Evolutionary conservation across 2,888 invertebrate species (phyloP), one percentile per base, ranked within the genome.

Genomic region (Hypselothyrea guttata): DNA sequence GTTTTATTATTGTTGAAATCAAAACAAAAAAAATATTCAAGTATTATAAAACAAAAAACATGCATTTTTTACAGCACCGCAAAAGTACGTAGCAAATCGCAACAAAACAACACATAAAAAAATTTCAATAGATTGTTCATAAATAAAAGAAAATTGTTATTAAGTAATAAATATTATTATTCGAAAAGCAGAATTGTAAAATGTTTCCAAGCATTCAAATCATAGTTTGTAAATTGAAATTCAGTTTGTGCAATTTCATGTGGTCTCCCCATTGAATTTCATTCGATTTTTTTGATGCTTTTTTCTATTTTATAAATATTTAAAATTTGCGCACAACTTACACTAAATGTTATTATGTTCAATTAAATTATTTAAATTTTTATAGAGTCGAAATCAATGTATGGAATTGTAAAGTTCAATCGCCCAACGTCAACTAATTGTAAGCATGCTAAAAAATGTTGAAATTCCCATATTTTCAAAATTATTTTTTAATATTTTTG

Each of bases 331-430:
- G n/a, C n/a, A n/a, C 35, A 8, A 18, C 2, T n/a, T 8, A 13
- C 12, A 4, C 11, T 42, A 15, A 31, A n/a, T 22, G 46, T 42
- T 35, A 16, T 34, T 7, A 13, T 64, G 71, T 68, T 69, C 56
- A 45, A 53, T 40, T 69, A 46, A 41, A 22, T 42, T 60, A 51
- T 60, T 66, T 67, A 72, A 66, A 72, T 69, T 71, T 54, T 53
- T 66, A 63, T 65, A 33, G 53, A 66, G n/a, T 69, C 49, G 49
- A 54, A 16, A 67, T 70, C 52, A 52, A 53, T 72, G 72, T 69
- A 51, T 4, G 22, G 5, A 22, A 69, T 52, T 68, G 71, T 71
- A 58, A 65, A 71, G 51, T 55, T 45, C 11, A 35, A 64, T 52
- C 41, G 44, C 54, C 49, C 55, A 38, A 40, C 71, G 68, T 71